Percentiles rank a stretch among this genome's conserved stretches.
These are phyloP conservation scores for Aphelocoma californica DNA, from an alignment of 2,797 vertebrate genomes.

Conservation along the genomic window DNA sequence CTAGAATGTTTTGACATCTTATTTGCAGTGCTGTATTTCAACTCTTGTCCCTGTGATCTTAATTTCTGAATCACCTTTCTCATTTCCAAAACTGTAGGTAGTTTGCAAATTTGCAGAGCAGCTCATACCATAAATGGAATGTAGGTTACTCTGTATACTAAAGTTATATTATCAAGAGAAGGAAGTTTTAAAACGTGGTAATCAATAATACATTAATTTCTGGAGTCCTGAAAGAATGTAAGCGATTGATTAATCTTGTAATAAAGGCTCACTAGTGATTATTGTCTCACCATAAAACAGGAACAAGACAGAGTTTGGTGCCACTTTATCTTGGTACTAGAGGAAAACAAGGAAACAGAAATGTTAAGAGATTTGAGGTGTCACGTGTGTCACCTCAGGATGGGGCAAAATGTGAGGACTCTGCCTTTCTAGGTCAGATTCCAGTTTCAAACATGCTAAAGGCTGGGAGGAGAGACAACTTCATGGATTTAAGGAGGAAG, in stretches of 20 bases:
- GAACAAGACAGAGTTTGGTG: not conserved
- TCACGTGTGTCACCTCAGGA: not conserved
- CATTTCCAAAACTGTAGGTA: not conserved
- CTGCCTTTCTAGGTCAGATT: not conserved
- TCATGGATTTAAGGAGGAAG: not conserved
- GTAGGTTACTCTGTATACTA: not conserved
- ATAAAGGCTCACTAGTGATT: not conserved
- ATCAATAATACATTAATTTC: not conserved
- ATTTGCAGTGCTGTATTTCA: not conserved
- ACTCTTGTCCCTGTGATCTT: not conserved
- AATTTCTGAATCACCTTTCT: not conserved
- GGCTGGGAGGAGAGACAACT: not conserved
- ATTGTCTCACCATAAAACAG: conserved; percentile 21
- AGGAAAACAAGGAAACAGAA: not conserved
- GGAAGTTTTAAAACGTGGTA: not conserved
- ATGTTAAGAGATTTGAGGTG: not conserved
- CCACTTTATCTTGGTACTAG: not conserved
- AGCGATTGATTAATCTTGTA: not conserved
- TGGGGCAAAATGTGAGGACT: not conserved
- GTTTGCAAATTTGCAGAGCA: not conserved
- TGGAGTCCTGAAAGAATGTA: not conserved
- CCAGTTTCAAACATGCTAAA: not conserved
- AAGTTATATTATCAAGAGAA: not conserved
- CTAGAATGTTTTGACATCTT: not conserved
- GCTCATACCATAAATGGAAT: not conserved